A percentile compares a stretch with the other conserved stretches of the same genome.
These are phyloP conservation scores for Geopemphigus sp. DNA, from an alignment of 1,140 invertebrate genomes.

Conservation along the genomic window DNA sequence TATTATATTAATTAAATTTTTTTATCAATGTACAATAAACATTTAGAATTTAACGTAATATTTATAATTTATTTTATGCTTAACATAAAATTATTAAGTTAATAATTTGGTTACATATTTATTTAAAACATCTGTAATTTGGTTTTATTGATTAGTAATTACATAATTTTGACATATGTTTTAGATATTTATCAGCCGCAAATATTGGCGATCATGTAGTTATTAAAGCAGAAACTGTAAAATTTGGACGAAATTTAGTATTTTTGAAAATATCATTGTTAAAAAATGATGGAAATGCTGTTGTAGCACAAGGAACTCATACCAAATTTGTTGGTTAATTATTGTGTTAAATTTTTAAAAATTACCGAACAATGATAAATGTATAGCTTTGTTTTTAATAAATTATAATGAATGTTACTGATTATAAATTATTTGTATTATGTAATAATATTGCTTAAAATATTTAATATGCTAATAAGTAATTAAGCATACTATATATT, in stretches of 20 bases:
- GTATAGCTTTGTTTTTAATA: too few species aligned
- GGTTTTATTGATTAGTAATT: slow-evolving; percentile 1
- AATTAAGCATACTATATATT: too few species aligned
- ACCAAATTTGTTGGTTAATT: slow-evolving; percentile 67
- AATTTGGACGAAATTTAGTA: slow-evolving; percentile 73
- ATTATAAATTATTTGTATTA: too few species aligned
- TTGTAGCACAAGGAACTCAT: slow-evolving; percentile 76
- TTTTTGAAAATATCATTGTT: slow-evolving; percentile 75
- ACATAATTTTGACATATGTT: slow-evolving; percentile 53
- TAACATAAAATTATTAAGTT: not conserved
- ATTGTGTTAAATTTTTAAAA: too few species aligned
- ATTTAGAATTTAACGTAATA: not conserved
- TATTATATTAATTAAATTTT: too few species aligned
- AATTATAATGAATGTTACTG: too few species aligned
- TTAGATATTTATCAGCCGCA: slow-evolving; percentile 71
- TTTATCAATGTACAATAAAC: too few species aligned
- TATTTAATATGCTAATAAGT: too few species aligned
- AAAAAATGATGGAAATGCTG: slow-evolving; percentile 67
- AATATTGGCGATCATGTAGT: slow-evolving; percentile 73
- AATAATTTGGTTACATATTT: not conserved
- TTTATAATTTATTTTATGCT: too few species aligned
- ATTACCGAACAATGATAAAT: too few species aligned
- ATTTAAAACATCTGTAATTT: not conserved
- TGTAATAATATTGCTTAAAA: too few species aligned
- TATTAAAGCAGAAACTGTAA: slow-evolving; percentile 76